phyloP scores from a whole-genome alignment of 1,140 invertebrate species.

The Drosophila varians region DNA sequence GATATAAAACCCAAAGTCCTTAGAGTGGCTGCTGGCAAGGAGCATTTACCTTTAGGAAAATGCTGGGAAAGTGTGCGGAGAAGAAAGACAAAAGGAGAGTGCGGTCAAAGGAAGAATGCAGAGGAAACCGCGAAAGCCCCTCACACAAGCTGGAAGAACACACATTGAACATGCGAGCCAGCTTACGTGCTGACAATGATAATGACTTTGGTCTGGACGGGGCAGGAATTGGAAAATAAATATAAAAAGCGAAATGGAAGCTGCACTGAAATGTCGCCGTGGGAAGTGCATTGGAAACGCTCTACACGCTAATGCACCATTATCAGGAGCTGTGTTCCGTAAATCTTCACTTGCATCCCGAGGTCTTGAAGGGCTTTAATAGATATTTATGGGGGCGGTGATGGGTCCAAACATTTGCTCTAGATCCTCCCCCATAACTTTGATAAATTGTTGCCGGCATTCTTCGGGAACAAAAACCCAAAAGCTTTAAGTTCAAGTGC shows the following conservation, averaged over 20 bases:
- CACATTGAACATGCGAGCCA: constrained; percentile 54
- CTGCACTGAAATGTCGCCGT: constrained; percentile 34
- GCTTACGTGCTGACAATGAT: constrained; percentile 72
- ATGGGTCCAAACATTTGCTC: constrained; percentile 44
- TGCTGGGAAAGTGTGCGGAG: not conserved
- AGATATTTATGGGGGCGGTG: constrained; percentile 65
- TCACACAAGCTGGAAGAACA: constrained; percentile 14
- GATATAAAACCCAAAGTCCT: constrained; percentile 30
- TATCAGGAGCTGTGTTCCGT: constrained; percentile 66
- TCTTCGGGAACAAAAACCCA: constrained; percentile 26
- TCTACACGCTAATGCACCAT: constrained; percentile 75
- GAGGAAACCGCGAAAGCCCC: constrained; percentile 52
- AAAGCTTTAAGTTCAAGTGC: constrained; percentile 59
- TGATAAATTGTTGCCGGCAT: constrained; percentile 65
- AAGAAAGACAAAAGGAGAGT: constrained; percentile 16
- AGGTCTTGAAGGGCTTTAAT: constrained; percentile 62
- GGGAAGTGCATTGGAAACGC: constrained; percentile 72
- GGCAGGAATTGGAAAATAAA: not conserved
- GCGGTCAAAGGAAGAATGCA: constrained; percentile 56
- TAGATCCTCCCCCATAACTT: constrained; percentile 44
- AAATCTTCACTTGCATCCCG: constrained; percentile 76
- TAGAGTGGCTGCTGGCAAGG: constrained; percentile 15
- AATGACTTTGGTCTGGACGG: constrained; percentile 55
- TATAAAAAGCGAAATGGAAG: constrained; percentile 3
- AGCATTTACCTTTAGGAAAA: constrained; percentile 11